Evolutionary conservation across 2,888 invertebrate genomes (phyloP).

Genomic region (Watsonalla binaria): DNA sequence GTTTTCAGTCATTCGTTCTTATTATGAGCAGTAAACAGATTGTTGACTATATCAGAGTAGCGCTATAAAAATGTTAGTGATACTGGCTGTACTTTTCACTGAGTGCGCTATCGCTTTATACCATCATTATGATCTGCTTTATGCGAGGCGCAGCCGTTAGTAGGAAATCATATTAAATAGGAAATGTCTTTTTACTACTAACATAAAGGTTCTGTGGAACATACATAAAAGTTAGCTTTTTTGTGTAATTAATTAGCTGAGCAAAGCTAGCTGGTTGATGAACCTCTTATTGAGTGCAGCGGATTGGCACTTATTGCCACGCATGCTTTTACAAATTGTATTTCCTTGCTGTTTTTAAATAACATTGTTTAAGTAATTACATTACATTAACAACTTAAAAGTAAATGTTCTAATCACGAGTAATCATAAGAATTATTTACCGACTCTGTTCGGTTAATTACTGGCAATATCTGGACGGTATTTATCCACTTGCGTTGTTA

Average conservation of each 20-base stretch:
- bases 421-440: no score
- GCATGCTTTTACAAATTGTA: no score
- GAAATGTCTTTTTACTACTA: background rate
- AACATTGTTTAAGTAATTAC: no score
- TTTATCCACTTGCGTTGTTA: no score
- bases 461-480: no score
- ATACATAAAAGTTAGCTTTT: background rate
- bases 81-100: background rate
- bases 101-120: background rate
- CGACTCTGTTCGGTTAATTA: no score
- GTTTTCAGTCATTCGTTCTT: background rate
- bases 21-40: conserved; percentile 19
- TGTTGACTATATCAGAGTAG: background rate
- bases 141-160: background rate
- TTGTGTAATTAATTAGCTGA: background rate
- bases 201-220: background rate
- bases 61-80: background rate
- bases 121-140: conserved; percentile 1
- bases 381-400: no score
- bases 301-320: background rate
- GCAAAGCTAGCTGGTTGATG: background rate
- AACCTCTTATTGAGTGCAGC: background rate
- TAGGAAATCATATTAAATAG: background rate
- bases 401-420: no score
- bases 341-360: no score